Evolutionary conservation across 2,797 vertebrate species (phyloP).

Genomic region (Sitta carolinensis): DNA sequence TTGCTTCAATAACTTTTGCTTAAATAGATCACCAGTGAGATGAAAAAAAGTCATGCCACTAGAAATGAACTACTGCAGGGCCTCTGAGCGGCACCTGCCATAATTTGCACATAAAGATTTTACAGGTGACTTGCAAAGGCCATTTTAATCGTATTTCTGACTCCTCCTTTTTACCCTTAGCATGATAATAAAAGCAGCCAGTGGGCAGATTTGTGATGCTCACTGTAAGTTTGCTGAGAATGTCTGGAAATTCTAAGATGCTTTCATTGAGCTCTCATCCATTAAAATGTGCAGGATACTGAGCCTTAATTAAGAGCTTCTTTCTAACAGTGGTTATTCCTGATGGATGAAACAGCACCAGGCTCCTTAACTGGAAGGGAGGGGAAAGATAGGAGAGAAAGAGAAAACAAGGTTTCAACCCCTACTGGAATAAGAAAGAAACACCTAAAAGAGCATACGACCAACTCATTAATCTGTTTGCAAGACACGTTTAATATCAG

Average conservation of each 20-base stretch:
- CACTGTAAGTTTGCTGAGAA: background rate
- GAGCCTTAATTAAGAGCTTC: slow-evolving; percentile 29
- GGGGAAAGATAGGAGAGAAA: background rate
- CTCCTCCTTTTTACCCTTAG: background rate
- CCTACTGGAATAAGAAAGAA: background rate
- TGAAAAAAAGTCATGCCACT: background rate
- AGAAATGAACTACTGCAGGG: slow-evolving; percentile 39
- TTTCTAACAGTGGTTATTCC: background rate
- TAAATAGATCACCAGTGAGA: slow-evolving; percentile 55
- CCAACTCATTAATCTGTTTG: background rate
- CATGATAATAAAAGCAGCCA: background rate
- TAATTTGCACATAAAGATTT: background rate
- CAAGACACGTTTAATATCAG: slow-evolving; percentile 18
- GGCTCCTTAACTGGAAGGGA: background rate
- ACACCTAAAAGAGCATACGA: background rate
- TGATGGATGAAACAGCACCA: background rate
- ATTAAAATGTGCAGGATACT: background rate
- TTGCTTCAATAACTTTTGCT: slow-evolving; percentile 40
- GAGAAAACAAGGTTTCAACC: background rate
- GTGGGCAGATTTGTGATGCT: background rate
- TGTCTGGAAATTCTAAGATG: background rate
- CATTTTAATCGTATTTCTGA: background rate
- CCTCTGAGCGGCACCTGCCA: background rate
- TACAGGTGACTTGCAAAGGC: slow-evolving; percentile 14
- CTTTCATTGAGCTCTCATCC: background rate